Conservation (phyloP, 1,140 invertebrate species). For the Lepidurus arcticus region DNA sequence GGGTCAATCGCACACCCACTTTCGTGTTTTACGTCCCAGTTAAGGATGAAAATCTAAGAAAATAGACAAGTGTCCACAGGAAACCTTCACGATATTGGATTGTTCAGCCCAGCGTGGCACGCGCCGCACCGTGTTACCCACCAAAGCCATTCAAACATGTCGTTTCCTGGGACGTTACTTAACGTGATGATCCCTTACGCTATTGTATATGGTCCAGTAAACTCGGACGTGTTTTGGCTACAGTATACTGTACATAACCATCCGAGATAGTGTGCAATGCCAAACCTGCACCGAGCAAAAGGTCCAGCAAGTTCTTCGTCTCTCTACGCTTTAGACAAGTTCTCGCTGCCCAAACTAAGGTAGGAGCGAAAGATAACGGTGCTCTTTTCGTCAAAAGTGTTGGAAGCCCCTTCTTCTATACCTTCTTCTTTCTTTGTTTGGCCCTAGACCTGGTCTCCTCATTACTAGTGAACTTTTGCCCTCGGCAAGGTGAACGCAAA, state of each 20-base stretch:
- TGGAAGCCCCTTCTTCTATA: background rate
- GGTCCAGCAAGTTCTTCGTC: background rate
- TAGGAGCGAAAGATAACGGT: background rate
- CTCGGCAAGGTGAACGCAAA: conserved; percentile 4
- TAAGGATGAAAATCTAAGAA: too few species aligned
- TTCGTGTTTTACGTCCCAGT: too few species aligned
- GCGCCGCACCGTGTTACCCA: background rate
- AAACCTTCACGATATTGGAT: background rate
- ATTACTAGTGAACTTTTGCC: conserved; percentile 17
- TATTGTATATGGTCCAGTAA: too few species aligned
- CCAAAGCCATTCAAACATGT: background rate
- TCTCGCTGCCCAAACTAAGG: conserved; percentile 5
- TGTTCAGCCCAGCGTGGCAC: background rate
- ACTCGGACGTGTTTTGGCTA: too few species aligned
- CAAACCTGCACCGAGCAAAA: too few species aligned
- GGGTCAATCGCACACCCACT: background rate
- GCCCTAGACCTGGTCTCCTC: conserved; percentile 9
- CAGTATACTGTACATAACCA: too few species aligned
- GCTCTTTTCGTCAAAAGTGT: conserved; percentile 21
- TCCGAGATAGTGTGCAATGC: too few species aligned
- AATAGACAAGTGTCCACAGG: too few species aligned
- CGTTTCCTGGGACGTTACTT: background rate
- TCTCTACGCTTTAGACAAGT: background rate
- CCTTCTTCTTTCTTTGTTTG: background rate
- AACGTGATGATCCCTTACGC: too few species aligned